These are phyloP conservation scores for Ochlodes sylvanus DNA, from an alignment of 2,888 invertebrate species.

Conservation along the genomic window DNA sequence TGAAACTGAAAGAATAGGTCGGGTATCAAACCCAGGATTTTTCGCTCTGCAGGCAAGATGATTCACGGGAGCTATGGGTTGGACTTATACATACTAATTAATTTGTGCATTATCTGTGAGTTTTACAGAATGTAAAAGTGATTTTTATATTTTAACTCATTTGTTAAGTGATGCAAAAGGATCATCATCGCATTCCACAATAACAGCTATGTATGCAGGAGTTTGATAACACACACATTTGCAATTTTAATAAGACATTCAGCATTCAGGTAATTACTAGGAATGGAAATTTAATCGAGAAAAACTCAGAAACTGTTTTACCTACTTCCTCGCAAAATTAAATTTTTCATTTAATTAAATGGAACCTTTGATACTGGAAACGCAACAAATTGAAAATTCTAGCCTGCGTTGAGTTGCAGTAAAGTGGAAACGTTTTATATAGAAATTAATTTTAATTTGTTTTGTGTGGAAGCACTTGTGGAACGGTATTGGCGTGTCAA, in stretches of 20 bases:
- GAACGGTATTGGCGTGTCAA: constrained; percentile 27
- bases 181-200: no score
- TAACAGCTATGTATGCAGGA: no score
- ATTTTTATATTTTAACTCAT: no score
- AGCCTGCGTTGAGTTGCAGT: constrained; percentile 42
- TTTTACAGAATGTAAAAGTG: no score
- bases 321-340: background rate
- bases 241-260: background rate
- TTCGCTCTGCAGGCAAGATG: no score
- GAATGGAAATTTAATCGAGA: background rate
- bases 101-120: no score
- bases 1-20: no score
- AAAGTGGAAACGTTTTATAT: constrained; percentile 31
- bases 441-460: constrained; percentile 19
- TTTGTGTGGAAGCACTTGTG: constrained; percentile 14
- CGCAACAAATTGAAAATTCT: constrained; percentile 42
- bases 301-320: background rate
- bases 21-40: no score
- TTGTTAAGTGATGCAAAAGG: no score
- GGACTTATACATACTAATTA: no score
- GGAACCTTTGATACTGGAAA: constrained; percentile 19
- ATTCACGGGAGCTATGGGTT: no score
- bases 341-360: constrained; percentile 2
- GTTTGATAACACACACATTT: no score
- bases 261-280: background rate